phyloP scores from a whole-genome alignment of 2,888 invertebrate genomes.

The Archaeoteleia sp. region DNA sequence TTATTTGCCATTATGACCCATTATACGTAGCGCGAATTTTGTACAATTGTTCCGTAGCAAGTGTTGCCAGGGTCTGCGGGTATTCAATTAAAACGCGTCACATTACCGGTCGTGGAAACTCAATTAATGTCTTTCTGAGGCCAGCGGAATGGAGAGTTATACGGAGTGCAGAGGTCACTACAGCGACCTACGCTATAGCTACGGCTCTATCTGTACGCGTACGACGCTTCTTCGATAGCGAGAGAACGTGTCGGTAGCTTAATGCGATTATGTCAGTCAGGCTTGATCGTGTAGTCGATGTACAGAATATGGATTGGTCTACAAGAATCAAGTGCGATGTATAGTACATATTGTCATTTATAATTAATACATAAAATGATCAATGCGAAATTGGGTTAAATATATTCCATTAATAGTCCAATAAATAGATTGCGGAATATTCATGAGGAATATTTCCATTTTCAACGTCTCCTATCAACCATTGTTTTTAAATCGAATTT shows the following conservation, averaged over 20 bases:
- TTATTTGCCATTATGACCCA: slow-evolving; percentile 13
- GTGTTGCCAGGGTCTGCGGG: slow-evolving; percentile 22
- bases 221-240: slow-evolving; percentile 33
- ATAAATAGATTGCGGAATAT: no score
- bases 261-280: slow-evolving; percentile 49
- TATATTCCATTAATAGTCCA: not conserved
- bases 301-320: slow-evolving; percentile 22
- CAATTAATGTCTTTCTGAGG: slow-evolving; percentile 44
- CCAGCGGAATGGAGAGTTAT: slow-evolving; percentile 23
- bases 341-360: slow-evolving; percentile 1
- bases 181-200: slow-evolving; percentile 14
- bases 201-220: slow-evolving; percentile 23
- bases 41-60: slow-evolving; percentile 18
- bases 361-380: slow-evolving; percentile 11
- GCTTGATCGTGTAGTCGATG: slow-evolving; percentile 34
- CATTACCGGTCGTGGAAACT: slow-evolving; percentile 33
- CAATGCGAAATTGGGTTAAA: not conserved
- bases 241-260: slow-evolving; percentile 36
- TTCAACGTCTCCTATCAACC: no score
- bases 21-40: slow-evolving; percentile 18
- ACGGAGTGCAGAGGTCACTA: slow-evolving; percentile 37
- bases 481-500: no score
- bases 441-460: no score
- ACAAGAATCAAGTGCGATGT: slow-evolving; percentile 10
- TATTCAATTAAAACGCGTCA: slow-evolving; percentile 46